Evolutionary conservation across 2,888 invertebrate species (phyloP).

Genomic region (Nematopogon swammerdamellus): DNA sequence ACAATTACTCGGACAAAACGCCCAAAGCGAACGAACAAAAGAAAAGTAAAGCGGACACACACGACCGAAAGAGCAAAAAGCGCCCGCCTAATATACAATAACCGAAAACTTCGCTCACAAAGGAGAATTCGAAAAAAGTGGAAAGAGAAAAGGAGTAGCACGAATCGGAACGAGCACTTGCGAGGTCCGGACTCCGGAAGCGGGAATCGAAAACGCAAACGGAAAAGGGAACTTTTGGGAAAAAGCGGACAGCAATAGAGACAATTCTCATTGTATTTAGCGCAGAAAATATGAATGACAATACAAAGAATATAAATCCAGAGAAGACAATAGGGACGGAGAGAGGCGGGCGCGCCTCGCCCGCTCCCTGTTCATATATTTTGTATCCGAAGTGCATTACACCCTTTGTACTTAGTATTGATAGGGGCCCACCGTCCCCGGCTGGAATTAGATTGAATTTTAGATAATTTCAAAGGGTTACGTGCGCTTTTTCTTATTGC

Average conservation of each 20-base stretch:
- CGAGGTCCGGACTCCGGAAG: not conserved
- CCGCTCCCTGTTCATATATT: constrained; percentile 12
- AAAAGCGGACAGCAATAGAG: constrained; percentile 8
- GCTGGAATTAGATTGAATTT: constrained; percentile 48
- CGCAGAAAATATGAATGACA: constrained; percentile 46
- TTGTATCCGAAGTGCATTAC: constrained; percentile 20
- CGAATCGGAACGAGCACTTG: not conserved
- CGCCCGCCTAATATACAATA: constrained; percentile 8
- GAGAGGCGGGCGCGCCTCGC: constrained; percentile 7
- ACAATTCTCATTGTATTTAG: constrained; percentile 33
- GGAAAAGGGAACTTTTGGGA: constrained; percentile 4
- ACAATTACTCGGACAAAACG: constrained; percentile 8
- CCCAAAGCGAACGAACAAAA: constrained; percentile 6
- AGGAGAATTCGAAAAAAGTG: constrained; percentile 3
- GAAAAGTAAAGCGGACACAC: constrained; percentile 32
- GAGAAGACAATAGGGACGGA: constrained; percentile 34
- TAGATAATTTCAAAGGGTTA: constrained; percentile 41
- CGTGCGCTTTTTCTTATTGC: constrained; percentile 31
- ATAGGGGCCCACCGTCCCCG: constrained; percentile 27
- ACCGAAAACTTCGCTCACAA: constrained; percentile 10
- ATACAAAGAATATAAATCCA: constrained; percentile 45
- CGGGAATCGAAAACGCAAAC: not conserved
- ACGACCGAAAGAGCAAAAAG: constrained; percentile 10
- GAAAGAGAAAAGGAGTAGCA: not conserved
- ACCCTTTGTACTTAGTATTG: constrained; percentile 38